phyloP scores from a whole-genome alignment of 2,888 invertebrate genomes.

The Tetanocera ferruginea region DNA sequence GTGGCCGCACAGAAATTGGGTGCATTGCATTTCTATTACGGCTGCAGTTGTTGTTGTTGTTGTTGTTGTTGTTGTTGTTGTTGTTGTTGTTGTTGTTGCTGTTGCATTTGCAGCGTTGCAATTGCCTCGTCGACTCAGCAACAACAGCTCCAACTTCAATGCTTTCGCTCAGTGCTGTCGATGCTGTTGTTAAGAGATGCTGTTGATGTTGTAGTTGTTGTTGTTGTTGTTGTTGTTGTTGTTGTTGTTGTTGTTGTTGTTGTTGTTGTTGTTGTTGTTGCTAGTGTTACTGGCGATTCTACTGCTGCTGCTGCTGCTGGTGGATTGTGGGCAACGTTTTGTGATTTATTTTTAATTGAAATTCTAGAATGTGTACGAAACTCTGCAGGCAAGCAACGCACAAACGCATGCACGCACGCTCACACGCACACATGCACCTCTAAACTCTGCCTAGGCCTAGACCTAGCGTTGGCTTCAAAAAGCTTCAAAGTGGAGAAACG shows the following conservation, averaged over 20 bases:
- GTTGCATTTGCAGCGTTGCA: not conserved
- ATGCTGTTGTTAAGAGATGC: constrained; percentile 7
- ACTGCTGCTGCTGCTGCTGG: constrained; percentile 14
- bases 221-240: not conserved
- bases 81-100: not conserved
- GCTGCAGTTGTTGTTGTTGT: constrained; percentile 17
- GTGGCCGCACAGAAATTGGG: constrained; percentile 10
- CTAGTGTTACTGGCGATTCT: constrained; percentile 33
- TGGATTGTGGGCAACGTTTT: constrained; percentile 59
- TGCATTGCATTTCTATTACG: constrained; percentile 25
- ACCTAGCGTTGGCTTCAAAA: not conserved
- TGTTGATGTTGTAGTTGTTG: not conserved
- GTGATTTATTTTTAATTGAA: constrained; percentile 71
- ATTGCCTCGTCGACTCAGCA: not conserved
- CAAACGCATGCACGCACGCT: not conserved
- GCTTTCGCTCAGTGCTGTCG: constrained; percentile 7
- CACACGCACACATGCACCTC: not conserved
- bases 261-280: constrained; percentile 47
- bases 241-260: constrained; percentile 35
- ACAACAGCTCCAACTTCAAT: constrained; percentile 6
- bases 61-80: constrained; percentile 18
- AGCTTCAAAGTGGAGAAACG: constrained; percentile 1
- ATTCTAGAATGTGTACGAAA: constrained; percentile 69
- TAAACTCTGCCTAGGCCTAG: no score
- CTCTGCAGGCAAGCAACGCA: constrained; percentile 36